Evolutionary conservation across 2,888 invertebrate species (phyloP), one percentile per base, ranked within the genome.

Genomic region (Diaprepes abbreviatus): DNA sequence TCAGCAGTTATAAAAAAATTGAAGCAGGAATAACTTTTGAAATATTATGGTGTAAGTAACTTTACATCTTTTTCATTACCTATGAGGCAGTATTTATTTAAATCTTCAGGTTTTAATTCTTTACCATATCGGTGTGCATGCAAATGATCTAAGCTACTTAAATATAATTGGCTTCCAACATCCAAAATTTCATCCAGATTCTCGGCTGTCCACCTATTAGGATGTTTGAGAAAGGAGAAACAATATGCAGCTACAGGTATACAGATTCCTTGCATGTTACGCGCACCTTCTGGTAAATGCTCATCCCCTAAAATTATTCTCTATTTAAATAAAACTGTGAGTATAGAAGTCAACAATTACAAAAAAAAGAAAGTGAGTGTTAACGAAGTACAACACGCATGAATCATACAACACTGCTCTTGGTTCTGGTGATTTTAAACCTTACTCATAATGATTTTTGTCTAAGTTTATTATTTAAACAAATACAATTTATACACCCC

Each of bases 211-310:
- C 91, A 91, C 60, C 86, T 86, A 64, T 86, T 87, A 0, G 89
- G 88, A 72, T 88, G 88, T 74, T 86, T 87, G 69, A 89, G 83
- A 74, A 88, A 87, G 0, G 88, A 86, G 70, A 86, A 85, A 73
- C 89, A 88, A 74, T 87, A 89, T 0, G 89, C 88, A 79, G 88
- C 87, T 0, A 88, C 86, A 28, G 87, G 86, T 85, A 89, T 88
- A 2, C 88, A 86, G 21, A 89, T 79, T 0, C 88, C 88, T 78
- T 89, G 89, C 54, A 84, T 82, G 58, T 80, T 77, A 50, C 80
- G 71, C 5, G 78, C 76, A 3, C 57, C 54, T n/a, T 73, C 74
- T 0, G 78, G 67, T 58, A 83, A 82, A 71, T 79, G 80, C 2
- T 74, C 75, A 66, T 82, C 80, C 3, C 78, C 81, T 81, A 55